Conservation (phyloP, 2,888 invertebrate species). For the Danaus chrysippus region DNA sequence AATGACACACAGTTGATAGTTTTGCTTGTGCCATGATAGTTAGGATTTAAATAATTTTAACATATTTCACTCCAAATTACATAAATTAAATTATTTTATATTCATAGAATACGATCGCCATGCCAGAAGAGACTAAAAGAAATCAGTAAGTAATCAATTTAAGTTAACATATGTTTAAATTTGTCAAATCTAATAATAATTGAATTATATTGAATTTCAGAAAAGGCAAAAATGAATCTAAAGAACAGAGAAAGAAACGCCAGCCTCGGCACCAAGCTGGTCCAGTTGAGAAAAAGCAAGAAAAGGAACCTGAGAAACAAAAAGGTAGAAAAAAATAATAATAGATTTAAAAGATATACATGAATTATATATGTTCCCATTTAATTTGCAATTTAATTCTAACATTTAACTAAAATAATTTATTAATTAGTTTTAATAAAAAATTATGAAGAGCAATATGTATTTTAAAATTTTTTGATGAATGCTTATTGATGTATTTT, state of each 20-base stretch:
- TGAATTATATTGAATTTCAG: slow-evolving; percentile 39
- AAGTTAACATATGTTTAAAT: background rate
- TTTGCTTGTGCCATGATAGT: too few relatives aligned
- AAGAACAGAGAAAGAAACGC: slow-evolving; percentile 62
- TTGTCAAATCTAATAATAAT: background rate
- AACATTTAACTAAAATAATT: too few relatives aligned
- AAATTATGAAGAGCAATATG: background rate
- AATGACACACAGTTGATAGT: too few relatives aligned
- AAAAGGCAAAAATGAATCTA: slow-evolving; percentile 56
- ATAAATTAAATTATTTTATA: slow-evolving; percentile 19
- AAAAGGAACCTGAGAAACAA: slow-evolving; percentile 27
- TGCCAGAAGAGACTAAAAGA: slow-evolving; percentile 60
- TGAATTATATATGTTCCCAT: background rate
- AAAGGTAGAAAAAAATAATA: slow-evolving; percentile 24
- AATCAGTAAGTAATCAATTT: slow-evolving; percentile 43
- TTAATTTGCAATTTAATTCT: too few relatives aligned
- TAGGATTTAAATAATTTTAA: too few relatives aligned
- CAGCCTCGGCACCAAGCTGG: slow-evolving; percentile 43
- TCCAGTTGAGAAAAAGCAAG: slow-evolving; percentile 37
- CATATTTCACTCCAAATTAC: slow-evolving; percentile 6
- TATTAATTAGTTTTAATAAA: too few relatives aligned
- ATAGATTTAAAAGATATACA: background rate
- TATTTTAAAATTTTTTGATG: background rate
- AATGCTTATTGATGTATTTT: background rate
- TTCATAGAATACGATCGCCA: slow-evolving; percentile 28